Percentiles rank a stretch among this genome's conserved stretches.
Evolutionary conservation across 2,888 invertebrate species (phyloP).

Genomic region (Apodemia zela): DNA sequence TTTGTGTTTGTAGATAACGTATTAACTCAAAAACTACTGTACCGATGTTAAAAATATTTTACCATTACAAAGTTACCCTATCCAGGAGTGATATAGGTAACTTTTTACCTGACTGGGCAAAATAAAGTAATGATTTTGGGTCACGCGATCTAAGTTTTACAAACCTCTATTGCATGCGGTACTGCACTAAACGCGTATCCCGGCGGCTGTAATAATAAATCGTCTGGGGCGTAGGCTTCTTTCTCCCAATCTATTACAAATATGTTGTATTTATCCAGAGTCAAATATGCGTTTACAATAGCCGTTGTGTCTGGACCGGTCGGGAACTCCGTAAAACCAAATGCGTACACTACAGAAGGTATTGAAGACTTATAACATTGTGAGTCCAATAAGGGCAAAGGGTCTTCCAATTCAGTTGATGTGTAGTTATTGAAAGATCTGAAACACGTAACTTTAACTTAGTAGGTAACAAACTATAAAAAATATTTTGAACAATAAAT

Average conservation of each 20-base stretch:
- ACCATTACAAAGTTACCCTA: too few relatives aligned
- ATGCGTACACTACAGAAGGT: conserved; percentile 61
- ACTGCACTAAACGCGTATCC: conserved; percentile 58
- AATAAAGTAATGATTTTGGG: too few relatives aligned
- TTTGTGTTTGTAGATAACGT: too few relatives aligned
- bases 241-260: conserved; percentile 67
- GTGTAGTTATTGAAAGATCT: conserved; percentile 50
- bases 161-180: conserved; percentile 59
- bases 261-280: conserved; percentile 56
- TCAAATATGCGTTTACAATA: conserved; percentile 51
- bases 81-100: too few relatives aligned
- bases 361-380: conserved; percentile 48
- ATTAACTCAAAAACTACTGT: too few relatives aligned
- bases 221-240: conserved; percentile 43
- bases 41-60: too few relatives aligned
- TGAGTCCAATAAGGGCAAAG: conserved; percentile 39
- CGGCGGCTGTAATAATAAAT: conserved; percentile 41
- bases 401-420: conserved; percentile 43
- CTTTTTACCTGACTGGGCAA: too few relatives aligned
- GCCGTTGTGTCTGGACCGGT: conserved; percentile 45
- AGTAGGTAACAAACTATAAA: too few relatives aligned
- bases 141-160: too few relatives aligned
- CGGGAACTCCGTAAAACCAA: conserved; percentile 47
- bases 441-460: too few relatives aligned
- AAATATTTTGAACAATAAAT: too few relatives aligned